A percentile compares a stretch with the other conserved stretches of the same genome.
phyloP scores from a whole-genome alignment of 2,888 invertebrate genomes.

The Conistra vaccinii region DNA sequence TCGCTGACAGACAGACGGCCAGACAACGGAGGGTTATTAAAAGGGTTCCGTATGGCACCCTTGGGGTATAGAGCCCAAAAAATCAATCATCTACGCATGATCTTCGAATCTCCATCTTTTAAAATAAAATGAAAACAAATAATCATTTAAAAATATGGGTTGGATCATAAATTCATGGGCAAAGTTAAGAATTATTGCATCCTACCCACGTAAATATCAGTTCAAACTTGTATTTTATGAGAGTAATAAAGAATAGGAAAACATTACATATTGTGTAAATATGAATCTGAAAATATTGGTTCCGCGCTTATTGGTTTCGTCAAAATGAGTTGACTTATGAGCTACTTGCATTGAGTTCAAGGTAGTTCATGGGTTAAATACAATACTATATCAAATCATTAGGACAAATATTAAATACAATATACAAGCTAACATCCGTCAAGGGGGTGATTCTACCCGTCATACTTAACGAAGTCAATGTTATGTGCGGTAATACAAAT shows the following conservation, averaged over 20 bases:
- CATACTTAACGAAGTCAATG: no score
- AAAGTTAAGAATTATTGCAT: constrained; percentile 32
- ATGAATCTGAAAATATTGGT: constrained; percentile 27
- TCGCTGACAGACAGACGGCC: no score
- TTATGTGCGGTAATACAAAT: no score
- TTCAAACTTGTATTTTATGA: constrained; percentile 44
- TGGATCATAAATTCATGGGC: constrained; percentile 38
- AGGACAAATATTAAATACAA: no score
- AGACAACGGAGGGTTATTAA: no score
- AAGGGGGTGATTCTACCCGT: no score
- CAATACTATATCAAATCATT: no score
- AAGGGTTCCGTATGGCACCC: no score
- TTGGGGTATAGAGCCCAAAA: no score
- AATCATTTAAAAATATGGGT: constrained; percentile 27
- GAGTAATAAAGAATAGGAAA: constrained; percentile 30
- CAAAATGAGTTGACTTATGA: constrained; percentile 18
- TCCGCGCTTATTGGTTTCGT: constrained; percentile 1
- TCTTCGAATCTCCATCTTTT: constrained; percentile 17
- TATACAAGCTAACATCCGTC: no score
- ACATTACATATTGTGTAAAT: constrained; percentile 36
- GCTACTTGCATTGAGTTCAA: constrained; percentile 2
- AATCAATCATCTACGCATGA: constrained; percentile 9
- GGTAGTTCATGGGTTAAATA: no score
- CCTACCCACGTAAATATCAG: constrained; percentile 34
- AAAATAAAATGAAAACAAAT: constrained; percentile 32